Base-by-base conservation (phyloP, 2,888 invertebrate genomes). In the Pocota personata region DNA sequence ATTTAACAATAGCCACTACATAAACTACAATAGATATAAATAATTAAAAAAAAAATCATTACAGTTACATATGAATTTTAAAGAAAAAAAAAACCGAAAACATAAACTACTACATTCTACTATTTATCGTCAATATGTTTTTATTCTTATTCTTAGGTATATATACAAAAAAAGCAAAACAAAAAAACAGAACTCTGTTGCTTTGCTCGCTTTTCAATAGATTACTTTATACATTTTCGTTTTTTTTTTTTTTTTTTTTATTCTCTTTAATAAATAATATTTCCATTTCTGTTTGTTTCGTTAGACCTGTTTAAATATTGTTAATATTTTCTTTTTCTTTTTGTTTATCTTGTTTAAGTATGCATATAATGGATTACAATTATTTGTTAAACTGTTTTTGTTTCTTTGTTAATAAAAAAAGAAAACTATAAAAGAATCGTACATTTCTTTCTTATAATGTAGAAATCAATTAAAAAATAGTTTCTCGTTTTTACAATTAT, bases 1-100 rank as follows among this genome's bases (percentile, higher is more conserved):
- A 77, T 57, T 83, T 80, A 79, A 80, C 83, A 79, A 87, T 87
- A 88, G 72, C 86, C 80, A 82, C 77, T 77, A 82, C 79, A 82
- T 88, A 72, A 77, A 79, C 80, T 77, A 87, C 60, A 87, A 87
- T 87, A 83, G 82, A 76, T 75, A 72, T 87, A 62, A 73, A 82
- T 78, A 86, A 67, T 76, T 66, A 58, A 43, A 62, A 69, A 35
- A 58, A 64, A 57, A 58, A 58, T 27, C 37, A 82, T 32, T 58
- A 55, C 46, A 60, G 48, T 57, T 58, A 82, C 64, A 77, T 40
- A 62, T 71, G 48, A 64, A 87, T 72, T 64, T 32, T 60, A 77
- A 69, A 82, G 62, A 76, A 66, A 75, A 62, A 72, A 80, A 60
- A 55, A 50, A 79, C 57, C 46, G 37, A 88, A 86, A 79, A 77